A percentile compares a stretch with the other conserved stretches of the same genome.
Conservation (phyloP, 2,797 vertebrate genomes). For the Brotula barbata region DNA sequence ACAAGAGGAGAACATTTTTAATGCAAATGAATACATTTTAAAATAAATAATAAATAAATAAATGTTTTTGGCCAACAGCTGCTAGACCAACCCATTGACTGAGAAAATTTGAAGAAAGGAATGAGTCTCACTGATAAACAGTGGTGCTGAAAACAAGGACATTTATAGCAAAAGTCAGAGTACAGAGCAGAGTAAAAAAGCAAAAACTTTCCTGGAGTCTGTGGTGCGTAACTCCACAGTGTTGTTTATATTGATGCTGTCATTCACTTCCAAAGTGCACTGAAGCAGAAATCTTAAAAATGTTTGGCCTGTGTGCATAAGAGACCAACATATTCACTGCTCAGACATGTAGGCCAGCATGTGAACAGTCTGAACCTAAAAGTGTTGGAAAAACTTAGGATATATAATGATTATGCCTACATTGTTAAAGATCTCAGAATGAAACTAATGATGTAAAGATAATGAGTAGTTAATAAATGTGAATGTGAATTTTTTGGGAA, state of each 20-base stretch:
- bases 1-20: no score
- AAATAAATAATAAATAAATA: no score
- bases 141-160: neutral
- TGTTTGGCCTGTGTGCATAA: conserved; percentile 41
- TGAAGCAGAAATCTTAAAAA: conserved; percentile 40
- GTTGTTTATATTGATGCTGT: conserved; percentile 57
- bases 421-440: neutral
- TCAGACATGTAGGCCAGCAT: conserved; percentile 35
- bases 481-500: neutral
- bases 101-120: neutral
- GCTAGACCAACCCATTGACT: no score
- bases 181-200: neutral
- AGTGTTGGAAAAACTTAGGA: neutral
- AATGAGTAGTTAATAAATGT: neutral
- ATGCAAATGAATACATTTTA: neutral
- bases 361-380: conserved; percentile 13
- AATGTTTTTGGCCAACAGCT: no score
- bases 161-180: conserved; percentile 13
- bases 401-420: no score
- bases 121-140: neutral
- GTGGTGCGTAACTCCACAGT: conserved; percentile 37
- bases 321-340: conserved; percentile 27
- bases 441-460: no score
- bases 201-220: conserved; percentile 17
- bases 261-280: conserved; percentile 48